Base-by-base conservation (phyloP, 2,113 vertebrate species). In the Leucopsar rothschildi region DNA sequence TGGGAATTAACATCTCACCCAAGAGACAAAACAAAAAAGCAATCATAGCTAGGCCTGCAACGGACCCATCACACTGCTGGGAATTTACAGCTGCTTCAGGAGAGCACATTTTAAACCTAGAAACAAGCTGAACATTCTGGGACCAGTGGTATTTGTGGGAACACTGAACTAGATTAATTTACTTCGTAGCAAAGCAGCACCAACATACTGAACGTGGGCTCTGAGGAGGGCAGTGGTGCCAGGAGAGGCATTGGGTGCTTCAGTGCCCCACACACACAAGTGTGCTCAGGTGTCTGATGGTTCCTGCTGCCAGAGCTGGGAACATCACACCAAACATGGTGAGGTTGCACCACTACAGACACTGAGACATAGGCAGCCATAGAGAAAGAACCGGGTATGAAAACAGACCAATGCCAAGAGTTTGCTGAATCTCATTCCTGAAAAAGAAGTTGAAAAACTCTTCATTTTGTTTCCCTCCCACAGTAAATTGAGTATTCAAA, bases 161-260 rank as follows among this genome's bases (percentile, higher is more conserved):
- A 73, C 2, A 4, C 33, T 15, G 33, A 69, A 19, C 16, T 6
- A 12, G 33, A 8, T 5, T 13, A 0, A 15, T 40, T 65, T 24
- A 35, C 65, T 56, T 42, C 45, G 33, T 8, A 65, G 78, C 53
- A 61, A 59, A 63, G n/a, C n/a, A 40, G 49, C 16, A 70, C 16
- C 37, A 33, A 33, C 7, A 6, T 0, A 4, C 5, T 20, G 28
- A 63, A 20, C 0, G 0, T 0, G 20, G 45, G 28, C 4, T 56
- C 80, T 69, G 59, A 33, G 39, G 31, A 21, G 42, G 37, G 14
- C 12, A 7, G 31, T 9, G 35, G 33, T 28, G 33, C 37, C 50
- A 24, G 52, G 0, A 52, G 47, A 60, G 2, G 17, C 4, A 9
- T 0, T 3, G 21, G 3, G 25, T 22, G 61, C 28, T 25, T 23